Evolutionary conservation across 2,888 invertebrate species (phyloP).

Genomic region (Teleiodes luculella): DNA sequence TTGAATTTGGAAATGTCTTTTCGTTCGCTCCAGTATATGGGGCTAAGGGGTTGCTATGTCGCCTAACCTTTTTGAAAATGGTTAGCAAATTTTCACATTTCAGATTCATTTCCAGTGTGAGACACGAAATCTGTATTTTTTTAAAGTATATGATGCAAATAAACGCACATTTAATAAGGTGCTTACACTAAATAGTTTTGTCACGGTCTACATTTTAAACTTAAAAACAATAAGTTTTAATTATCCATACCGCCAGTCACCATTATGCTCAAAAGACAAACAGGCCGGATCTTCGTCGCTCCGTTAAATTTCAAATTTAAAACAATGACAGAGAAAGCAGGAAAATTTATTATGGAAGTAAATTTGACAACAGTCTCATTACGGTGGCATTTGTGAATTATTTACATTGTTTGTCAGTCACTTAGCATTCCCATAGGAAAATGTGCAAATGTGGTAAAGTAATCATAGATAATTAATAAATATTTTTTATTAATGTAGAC

Average conservation of each 20-base stretch:
- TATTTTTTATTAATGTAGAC: too few relatives aligned
- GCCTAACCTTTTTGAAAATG: too few relatives aligned
- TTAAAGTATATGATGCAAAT: too few relatives aligned
- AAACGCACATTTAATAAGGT: too few relatives aligned
- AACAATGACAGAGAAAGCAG: slow-evolving; percentile 30
- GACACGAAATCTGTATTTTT: too few relatives aligned
- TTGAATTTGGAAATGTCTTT: too few relatives aligned
- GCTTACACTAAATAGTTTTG: too few relatives aligned
- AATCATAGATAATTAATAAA: background rate
- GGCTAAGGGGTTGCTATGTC: too few relatives aligned
- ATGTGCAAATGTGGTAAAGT: background rate
- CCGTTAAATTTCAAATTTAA: slow-evolving; percentile 28
- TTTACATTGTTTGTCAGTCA: background rate
- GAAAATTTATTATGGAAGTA: slow-evolving; percentile 17
- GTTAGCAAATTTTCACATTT: too few relatives aligned
- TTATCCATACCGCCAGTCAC: background rate
- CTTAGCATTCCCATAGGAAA: background rate
- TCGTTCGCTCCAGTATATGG: too few relatives aligned
- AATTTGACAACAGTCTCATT: background rate
- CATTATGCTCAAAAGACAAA: slow-evolving; percentile 19
- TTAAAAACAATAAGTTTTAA: background rate
- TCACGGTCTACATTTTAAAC: background rate
- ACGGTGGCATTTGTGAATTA: background rate
- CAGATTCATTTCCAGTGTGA: too few relatives aligned
- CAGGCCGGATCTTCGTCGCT: slow-evolving; percentile 37